Evolutionary conservation across 2,888 invertebrate species (phyloP).

Genomic region (Pyrgus malvae): DNA sequence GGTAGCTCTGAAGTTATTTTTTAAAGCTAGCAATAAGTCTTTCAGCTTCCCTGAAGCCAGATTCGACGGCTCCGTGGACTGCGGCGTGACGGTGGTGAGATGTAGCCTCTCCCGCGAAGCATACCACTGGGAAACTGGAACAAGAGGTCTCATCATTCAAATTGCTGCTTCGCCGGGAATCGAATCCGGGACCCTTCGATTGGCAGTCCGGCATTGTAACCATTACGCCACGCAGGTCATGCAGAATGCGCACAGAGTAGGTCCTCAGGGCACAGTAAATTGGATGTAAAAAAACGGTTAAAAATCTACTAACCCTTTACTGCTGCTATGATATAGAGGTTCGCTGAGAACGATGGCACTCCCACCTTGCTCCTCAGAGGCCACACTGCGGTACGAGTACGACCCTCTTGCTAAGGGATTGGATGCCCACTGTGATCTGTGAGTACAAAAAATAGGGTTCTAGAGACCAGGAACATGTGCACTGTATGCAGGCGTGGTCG

Average conservation of each 20-base stretch:
- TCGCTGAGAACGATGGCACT: conserved; percentile 78
- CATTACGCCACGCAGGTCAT: too few relatives aligned
- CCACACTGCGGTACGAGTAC: conserved; percentile 83
- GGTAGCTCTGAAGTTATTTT: conserved; percentile 19
- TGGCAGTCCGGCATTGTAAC: too few relatives aligned
- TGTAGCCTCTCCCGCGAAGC: conserved; percentile 87
- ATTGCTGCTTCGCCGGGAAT: too few relatives aligned
- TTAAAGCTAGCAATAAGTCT: conserved; percentile 69
- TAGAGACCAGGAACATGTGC: too few relatives aligned
- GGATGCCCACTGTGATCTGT: conserved; percentile 85
- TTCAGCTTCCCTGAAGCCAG: conserved; percentile 88
- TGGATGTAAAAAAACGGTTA: too few relatives aligned
- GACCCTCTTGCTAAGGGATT: conserved; percentile 84
- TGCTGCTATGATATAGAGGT: conserved; percentile 65
- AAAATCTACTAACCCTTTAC: conserved; percentile 10
- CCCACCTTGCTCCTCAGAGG: conserved; percentile 78
- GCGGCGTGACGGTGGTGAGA: conserved; percentile 84
- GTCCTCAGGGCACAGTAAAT: too few relatives aligned
- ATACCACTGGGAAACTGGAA: conserved; percentile 71
- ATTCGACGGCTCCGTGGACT: conserved; percentile 88
- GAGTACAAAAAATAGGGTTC: too few relatives aligned
- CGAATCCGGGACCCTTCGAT: too few relatives aligned
- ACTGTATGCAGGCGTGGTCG: too few relatives aligned
- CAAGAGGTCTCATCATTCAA: too few relatives aligned
- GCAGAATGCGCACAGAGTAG: too few relatives aligned